These are phyloP conservation scores for Theodoxus fluviatilis DNA, from an alignment of 2,888 invertebrate species.

Conservation along the genomic window DNA sequence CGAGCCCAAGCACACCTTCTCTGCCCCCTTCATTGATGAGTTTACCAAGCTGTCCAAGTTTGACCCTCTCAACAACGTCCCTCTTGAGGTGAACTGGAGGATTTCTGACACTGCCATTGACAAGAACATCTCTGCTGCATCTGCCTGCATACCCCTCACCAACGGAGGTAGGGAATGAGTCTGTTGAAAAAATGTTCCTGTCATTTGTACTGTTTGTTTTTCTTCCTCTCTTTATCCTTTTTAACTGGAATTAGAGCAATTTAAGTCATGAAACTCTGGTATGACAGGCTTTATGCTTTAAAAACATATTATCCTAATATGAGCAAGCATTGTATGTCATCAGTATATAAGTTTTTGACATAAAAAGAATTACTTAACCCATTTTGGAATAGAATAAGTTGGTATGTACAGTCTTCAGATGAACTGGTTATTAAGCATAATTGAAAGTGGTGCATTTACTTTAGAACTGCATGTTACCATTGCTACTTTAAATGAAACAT, in stretches of 20 bases:
- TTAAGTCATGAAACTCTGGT: not conserved
- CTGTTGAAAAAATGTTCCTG: no score
- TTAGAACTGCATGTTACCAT: no score
- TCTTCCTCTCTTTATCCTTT: not conserved
- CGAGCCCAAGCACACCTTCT: slow-evolving; percentile 59
- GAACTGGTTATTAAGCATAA: no score
- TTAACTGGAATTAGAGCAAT: not conserved
- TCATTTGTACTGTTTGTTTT: no score
- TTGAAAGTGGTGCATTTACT: no score
- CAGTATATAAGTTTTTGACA: not conserved
- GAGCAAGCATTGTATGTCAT: not conserved
- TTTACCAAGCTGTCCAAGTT: slow-evolving; percentile 58
- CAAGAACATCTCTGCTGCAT: slow-evolving; percentile 47
- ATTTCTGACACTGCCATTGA: slow-evolving; percentile 56
- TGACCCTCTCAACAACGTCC: slow-evolving; percentile 56
- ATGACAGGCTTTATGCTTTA: not conserved
- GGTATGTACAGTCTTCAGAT: no score
- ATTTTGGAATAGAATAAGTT: no score
- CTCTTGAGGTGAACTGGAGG: slow-evolving; percentile 53
- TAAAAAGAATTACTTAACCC: no score
- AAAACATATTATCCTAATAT: not conserved
- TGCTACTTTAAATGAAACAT: no score
- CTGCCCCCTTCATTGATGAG: slow-evolving; percentile 57
- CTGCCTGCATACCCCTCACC: slow-evolving; percentile 51
- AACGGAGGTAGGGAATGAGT: slow-evolving; percentile 54